phyloP scores from a whole-genome alignment of 2,888 invertebrate genomes.

The Cepaea hortensis region DNA sequence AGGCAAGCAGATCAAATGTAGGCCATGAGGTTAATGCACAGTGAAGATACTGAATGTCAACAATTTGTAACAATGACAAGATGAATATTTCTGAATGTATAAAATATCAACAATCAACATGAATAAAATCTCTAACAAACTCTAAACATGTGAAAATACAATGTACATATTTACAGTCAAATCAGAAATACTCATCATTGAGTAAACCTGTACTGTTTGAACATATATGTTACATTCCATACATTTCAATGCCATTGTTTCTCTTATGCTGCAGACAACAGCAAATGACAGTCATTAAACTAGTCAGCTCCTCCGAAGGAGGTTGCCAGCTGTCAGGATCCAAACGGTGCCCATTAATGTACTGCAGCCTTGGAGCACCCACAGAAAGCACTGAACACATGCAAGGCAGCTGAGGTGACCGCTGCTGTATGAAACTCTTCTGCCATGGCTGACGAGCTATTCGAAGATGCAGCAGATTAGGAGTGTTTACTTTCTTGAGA shows the following conservation, averaged over 20 bases:
- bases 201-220: background rate
- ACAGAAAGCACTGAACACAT: conserved; percentile 66
- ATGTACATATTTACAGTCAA: conserved; percentile 33
- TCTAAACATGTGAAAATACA: conserved; percentile 21
- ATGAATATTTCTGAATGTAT: conserved; percentile 29
- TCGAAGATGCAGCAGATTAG: conserved; percentile 65
- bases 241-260: conserved; percentile 39
- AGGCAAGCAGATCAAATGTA: conserved; percentile 19
- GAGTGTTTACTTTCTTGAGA: conserved; percentile 65
- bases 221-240: conserved; percentile 36
- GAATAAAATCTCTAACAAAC: conserved; percentile 26
- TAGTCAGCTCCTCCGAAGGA: conserved; percentile 58
- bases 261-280: conserved; percentile 39
- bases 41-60: conserved; percentile 40
- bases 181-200: background rate
- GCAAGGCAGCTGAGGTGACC: conserved; percentile 68
- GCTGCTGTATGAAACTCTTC: conserved; percentile 65
- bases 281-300: conserved; percentile 38
- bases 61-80: conserved; percentile 42
- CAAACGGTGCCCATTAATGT: conserved; percentile 70
- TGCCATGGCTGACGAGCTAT: conserved; percentile 72
- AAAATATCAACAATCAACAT: conserved; percentile 22
- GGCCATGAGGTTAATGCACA: conserved; percentile 43
- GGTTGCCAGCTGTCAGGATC: conserved; percentile 62
- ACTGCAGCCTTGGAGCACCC: conserved; percentile 69